These are phyloP conservation scores for Calcarius ornatus DNA, from an alignment of 2,113 vertebrate species.

Conservation along the genomic window DNA sequence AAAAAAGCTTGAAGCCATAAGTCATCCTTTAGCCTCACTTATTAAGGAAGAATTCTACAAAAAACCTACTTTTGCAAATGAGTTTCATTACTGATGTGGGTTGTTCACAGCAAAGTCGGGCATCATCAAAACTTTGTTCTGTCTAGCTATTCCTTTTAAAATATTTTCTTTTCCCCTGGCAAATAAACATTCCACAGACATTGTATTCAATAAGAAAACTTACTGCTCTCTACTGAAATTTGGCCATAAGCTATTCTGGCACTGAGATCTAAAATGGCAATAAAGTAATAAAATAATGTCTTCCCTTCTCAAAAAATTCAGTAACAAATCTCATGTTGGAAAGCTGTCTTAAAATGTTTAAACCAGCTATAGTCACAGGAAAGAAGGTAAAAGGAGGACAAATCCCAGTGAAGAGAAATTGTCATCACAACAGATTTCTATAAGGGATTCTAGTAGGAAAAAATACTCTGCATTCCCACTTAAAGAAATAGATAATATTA, in stretches of 20 bases:
- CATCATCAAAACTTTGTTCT: not conserved
- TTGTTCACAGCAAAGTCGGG: not conserved
- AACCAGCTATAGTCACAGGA: not conserved
- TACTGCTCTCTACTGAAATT: not conserved
- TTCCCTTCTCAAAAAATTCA: not conserved
- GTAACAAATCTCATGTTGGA: not conserved
- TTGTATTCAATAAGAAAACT: not conserved
- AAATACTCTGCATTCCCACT: not conserved
- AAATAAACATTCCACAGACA: conserved; percentile 5
- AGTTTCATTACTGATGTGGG: not conserved
- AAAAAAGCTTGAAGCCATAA: not conserved
- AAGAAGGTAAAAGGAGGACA: not conserved
- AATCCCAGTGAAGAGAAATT: not conserved
- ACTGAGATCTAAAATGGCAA: not conserved
- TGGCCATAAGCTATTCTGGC: not conserved
- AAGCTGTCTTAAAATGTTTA: not conserved
- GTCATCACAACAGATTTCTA: not conserved
- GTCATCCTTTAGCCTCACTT: not conserved
- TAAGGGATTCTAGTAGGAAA: not conserved
- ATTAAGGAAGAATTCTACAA: not conserved
- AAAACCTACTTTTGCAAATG: not conserved
- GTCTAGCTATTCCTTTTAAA: not conserved
- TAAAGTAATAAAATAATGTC: not conserved
- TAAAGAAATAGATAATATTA: not conserved
- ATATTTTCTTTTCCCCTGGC: not conserved